Evolutionary conservation across 2,113 vertebrate species (phyloP).

Genomic region (Takifugu bimaculatus): DNA sequence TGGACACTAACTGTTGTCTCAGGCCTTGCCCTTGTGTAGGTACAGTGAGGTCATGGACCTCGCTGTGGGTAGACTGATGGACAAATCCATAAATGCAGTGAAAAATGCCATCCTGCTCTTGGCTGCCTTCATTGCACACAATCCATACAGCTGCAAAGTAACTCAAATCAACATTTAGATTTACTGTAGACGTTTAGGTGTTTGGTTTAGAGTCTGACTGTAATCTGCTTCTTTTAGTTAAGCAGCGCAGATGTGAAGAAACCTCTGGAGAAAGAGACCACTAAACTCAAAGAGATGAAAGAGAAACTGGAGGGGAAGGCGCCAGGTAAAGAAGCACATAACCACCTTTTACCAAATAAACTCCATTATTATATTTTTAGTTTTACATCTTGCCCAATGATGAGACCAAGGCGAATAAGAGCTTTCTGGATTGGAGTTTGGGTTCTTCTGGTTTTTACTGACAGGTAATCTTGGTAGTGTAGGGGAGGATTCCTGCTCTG

Average conservation of each 20-base stretch:
- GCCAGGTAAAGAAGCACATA: slow-evolving; percentile 51
- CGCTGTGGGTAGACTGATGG: slow-evolving; percentile 86
- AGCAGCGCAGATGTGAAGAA: slow-evolving; percentile 82
- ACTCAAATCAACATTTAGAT: background rate
- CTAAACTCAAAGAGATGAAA: slow-evolving; percentile 83
- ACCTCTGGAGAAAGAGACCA: slow-evolving; percentile 84
- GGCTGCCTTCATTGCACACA: slow-evolving; percentile 90
- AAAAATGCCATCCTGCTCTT: slow-evolving; percentile 95
- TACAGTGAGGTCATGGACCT: slow-evolving; percentile 87
- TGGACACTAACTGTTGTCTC: slow-evolving; percentile 4
- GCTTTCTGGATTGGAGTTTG: slow-evolving; percentile 49
- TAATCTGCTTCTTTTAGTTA: slow-evolving; percentile 66
- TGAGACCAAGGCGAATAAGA: slow-evolving; percentile 75
- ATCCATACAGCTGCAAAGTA: slow-evolving; percentile 97
- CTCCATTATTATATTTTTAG: background rate
- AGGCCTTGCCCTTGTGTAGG: slow-evolving; percentile 86
- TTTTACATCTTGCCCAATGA: slow-evolving; percentile 56
- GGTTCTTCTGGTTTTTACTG: slow-evolving; percentile 39
- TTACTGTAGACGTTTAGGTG: background rate
- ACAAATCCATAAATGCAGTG: slow-evolving; percentile 87
- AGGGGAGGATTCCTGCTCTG: slow-evolving; percentile 65
- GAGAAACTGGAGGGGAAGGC: slow-evolving; percentile 42
- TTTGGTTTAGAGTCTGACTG: background rate
- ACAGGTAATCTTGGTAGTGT: slow-evolving; percentile 72
- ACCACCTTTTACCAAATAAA: background rate